phyloP scores from a whole-genome alignment of 2,888 invertebrate genomes.

The Leptinotarsa haldemani region DNA sequence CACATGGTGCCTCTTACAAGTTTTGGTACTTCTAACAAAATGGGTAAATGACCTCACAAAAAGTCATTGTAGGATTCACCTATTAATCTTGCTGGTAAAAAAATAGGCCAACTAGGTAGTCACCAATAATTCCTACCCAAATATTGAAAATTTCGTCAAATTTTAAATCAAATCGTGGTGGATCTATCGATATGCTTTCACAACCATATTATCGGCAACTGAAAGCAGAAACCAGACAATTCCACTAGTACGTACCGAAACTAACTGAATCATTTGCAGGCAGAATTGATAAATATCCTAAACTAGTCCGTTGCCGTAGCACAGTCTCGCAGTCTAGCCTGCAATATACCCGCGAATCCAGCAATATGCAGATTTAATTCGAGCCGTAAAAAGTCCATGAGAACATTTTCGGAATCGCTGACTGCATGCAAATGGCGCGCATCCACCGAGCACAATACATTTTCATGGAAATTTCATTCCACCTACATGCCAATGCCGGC shows the following conservation, averaged over 20 bases:
- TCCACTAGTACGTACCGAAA: background rate
- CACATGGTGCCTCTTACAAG: too few species aligned
- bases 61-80: too few species aligned
- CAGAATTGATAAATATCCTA: background rate
- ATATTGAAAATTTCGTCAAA: too few species aligned
- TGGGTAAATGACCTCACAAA: too few species aligned
- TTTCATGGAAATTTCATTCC: constrained; percentile 47
- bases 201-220: too few species aligned
- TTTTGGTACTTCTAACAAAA: too few species aligned
- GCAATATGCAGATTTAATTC: constrained; percentile 32
- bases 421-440: constrained; percentile 40
- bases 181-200: too few species aligned
- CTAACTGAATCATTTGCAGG: background rate
- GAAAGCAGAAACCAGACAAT: too few species aligned
- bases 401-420: constrained; percentile 43
- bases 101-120: too few species aligned
- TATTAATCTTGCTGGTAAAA: too few species aligned
- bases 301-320: background rate
- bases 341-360: constrained; percentile 16
- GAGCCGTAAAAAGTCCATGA: constrained; percentile 24
- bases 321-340: constrained; percentile 5
- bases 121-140: too few species aligned
- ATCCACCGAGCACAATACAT: constrained; percentile 39
- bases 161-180: too few species aligned
- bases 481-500: constrained; percentile 35